Percentiles rank a stretch among this genome's conserved stretches.
Evolutionary conservation across 2,797 vertebrate genomes (phyloP).

Genomic region (Sylvilagus floridanus): DNA sequence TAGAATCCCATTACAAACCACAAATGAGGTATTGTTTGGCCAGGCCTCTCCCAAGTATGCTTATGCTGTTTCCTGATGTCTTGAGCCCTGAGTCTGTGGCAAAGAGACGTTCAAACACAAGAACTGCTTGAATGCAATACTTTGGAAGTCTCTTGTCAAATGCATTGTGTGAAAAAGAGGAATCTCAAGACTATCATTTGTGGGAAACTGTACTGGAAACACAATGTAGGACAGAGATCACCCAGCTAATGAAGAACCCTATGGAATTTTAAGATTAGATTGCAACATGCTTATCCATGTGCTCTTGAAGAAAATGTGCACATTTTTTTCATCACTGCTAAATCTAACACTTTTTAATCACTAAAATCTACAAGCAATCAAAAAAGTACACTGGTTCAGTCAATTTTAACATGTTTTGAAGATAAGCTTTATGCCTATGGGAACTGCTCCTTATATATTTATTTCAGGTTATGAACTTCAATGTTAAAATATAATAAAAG

Average conservation of each 20-base stretch:
- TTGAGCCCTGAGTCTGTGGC: neutral
- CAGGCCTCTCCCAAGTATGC: neutral
- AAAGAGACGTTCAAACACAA: neutral
- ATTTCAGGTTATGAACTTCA: constrained; percentile 26
- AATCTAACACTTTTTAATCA: neutral
- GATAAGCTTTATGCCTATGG: neutral
- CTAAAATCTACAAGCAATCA: neutral
- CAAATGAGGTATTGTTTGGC: neutral
- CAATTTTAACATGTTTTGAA: neutral
- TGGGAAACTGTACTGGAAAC: constrained; percentile 76
- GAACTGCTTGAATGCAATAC: neutral
- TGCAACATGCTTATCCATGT: neutral
- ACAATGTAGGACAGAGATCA: neutral
- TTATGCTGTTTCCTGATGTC: neutral
- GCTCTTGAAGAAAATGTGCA: neutral
- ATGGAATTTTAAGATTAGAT: neutral
- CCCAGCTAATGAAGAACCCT: too few species aligned
- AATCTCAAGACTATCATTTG: neutral
- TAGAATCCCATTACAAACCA: neutral
- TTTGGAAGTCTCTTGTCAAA: neutral
- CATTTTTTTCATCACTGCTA: neutral
- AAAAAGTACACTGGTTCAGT: neutral
- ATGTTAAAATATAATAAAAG: constrained; percentile 21
- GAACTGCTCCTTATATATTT: constrained; percentile 22
- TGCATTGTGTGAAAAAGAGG: neutral